A percentile compares a stretch with the other conserved stretches of the same genome.
Evolutionary conservation across 2,888 invertebrate genomes (phyloP).

Genomic region (Noctua fimbriata): DNA sequence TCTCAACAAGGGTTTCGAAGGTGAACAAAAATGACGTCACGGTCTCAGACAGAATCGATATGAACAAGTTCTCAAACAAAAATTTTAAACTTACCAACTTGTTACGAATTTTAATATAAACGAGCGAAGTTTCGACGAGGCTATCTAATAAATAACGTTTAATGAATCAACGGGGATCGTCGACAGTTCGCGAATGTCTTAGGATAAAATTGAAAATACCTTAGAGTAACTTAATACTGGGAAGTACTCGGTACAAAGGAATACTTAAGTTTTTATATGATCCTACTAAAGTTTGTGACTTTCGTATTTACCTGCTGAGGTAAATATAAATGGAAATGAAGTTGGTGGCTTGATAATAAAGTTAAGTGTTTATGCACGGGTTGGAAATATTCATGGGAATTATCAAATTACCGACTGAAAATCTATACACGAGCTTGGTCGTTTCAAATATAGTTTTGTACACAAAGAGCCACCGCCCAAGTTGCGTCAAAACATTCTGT

Average conservation of each 20-base stretch:
- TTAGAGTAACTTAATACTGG: conserved; percentile 49
- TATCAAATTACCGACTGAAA: background rate
- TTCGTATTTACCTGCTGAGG: background rate
- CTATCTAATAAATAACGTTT: conserved; percentile 79
- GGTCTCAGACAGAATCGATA: conserved; percentile 57
- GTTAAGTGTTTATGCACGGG: conserved; percentile 1
- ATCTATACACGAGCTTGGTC: background rate
- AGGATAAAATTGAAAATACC: conserved; percentile 73
- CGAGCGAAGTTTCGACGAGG: conserved; percentile 75
- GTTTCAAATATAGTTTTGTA: background rate
- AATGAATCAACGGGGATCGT: conserved; percentile 77
- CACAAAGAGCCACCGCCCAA: background rate
- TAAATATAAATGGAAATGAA: conserved; percentile 37
- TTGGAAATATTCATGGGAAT: conserved; percentile 25
- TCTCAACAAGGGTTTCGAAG: background rate
- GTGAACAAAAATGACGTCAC: conserved; percentile 31
- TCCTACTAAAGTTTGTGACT: conserved; percentile 31
- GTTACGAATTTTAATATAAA: conserved; percentile 79
- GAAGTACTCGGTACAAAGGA: conserved; percentile 28
- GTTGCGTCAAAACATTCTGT: background rate
- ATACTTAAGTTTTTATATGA: conserved; percentile 50
- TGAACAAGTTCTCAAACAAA: conserved; percentile 66
- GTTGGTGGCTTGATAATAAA: conserved; percentile 10
- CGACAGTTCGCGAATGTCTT: conserved; percentile 69
- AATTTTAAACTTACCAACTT: conserved; percentile 73